These are phyloP conservation scores for Crenichthys baileyi DNA, from an alignment of 2,797 vertebrate species.

Conservation along the genomic window DNA sequence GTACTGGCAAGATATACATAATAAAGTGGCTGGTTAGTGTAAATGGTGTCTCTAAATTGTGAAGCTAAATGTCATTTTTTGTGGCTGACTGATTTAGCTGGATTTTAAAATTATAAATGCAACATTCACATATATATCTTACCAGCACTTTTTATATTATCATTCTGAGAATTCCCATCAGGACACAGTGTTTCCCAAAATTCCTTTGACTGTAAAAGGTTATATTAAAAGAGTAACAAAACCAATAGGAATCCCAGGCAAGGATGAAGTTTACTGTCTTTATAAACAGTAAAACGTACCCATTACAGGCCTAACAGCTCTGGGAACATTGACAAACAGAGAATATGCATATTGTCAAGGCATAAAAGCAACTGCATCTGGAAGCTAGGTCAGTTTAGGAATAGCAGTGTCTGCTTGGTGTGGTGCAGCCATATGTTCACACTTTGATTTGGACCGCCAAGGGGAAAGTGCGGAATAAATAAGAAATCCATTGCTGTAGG, in stretches of 20 bases:
- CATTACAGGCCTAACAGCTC: slow-evolving; percentile 33
- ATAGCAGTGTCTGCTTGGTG: slow-evolving; percentile 43
- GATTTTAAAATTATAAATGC: no score
- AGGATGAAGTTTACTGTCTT: slow-evolving; percentile 26
- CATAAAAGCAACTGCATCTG: slow-evolving; percentile 30
- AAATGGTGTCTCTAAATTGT: no score
- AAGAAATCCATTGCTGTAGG: slow-evolving; percentile 53
- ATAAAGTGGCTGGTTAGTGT: no score
- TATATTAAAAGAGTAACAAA: slow-evolving; percentile 19
- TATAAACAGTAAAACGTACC: slow-evolving; percentile 25
- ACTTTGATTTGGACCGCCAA: slow-evolving; percentile 57
- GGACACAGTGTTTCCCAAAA: background rate
- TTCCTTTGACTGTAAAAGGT: background rate
- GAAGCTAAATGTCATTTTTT: no score
- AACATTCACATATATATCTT: background rate
- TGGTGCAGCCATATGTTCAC: slow-evolving; percentile 62
- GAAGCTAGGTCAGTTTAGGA: slow-evolving; percentile 40
- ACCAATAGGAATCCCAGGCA: slow-evolving; percentile 8
- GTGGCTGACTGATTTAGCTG: no score
- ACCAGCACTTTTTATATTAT: slow-evolving; percentile 17
- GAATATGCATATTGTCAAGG: slow-evolving; percentile 27
- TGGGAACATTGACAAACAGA: slow-evolving; percentile 13
- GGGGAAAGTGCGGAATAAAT: slow-evolving; percentile 44
- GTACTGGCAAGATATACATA: no score
- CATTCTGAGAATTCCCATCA: slow-evolving; percentile 8